Percentiles rank a stretch among this genome's conserved stretches.
These are phyloP conservation scores for Idaea biselata DNA, from an alignment of 2,888 invertebrate species.

Conservation along the genomic window DNA sequence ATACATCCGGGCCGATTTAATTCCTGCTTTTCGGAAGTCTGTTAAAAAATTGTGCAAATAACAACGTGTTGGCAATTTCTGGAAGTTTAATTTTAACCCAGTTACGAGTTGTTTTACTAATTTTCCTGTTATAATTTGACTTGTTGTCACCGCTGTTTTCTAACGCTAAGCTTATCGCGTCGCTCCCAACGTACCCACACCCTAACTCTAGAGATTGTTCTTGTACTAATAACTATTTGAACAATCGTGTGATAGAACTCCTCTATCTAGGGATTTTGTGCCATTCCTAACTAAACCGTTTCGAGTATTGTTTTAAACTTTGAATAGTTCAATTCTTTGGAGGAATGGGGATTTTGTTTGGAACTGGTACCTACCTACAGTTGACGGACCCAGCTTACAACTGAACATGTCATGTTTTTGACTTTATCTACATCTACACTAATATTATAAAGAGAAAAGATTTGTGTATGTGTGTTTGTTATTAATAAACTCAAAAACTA, in stretches of 20 bases:
- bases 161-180: conserved; percentile 16
- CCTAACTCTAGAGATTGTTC: conserved; percentile 28
- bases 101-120: conserved; percentile 8
- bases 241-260: conserved; percentile 38
- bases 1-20: too few species aligned
- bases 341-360: neutral
- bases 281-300: conserved; percentile 3
- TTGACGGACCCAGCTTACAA: neutral
- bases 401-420: too few species aligned
- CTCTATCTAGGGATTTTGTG: conserved; percentile 14
- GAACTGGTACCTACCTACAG: neutral
- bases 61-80: too few species aligned
- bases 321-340: neutral
- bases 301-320: neutral
- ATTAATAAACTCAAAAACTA: too few species aligned
- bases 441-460: too few species aligned
- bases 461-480: too few species aligned
- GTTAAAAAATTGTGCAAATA: too few species aligned
- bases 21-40: too few species aligned
- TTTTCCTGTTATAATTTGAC: neutral
- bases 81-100: too few species aligned
- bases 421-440: too few species aligned
- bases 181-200: conserved; percentile 16
- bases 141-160: neutral
- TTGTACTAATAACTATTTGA: conserved; percentile 51